Base-by-base conservation (phyloP, 1,140 invertebrate genomes). In the Zaprionus capensis region DNA sequence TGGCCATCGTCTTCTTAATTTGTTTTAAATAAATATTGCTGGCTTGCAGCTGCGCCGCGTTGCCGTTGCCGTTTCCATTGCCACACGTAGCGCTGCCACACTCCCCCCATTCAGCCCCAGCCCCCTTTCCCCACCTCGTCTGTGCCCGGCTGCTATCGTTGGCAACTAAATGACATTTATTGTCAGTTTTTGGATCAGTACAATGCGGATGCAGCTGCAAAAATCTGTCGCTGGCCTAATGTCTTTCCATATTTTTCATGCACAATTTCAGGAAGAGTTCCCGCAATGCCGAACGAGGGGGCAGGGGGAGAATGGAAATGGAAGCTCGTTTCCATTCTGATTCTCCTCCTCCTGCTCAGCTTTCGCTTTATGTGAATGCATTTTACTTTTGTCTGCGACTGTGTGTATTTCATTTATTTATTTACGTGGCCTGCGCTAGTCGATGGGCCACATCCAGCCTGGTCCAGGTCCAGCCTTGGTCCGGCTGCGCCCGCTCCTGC, bases 181-280 rank as follows among this genome's bases (percentile, higher is more conserved):
- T 88, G 83, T 87, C 84, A 83, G 83, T 70, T 80, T 66, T 69
- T 76, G 61, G 57, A 76, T 70, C 59, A 41, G 55, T 20, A 65
- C 41, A 36, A 28, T 55, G 59, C 59, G 72, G 62, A 71, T 71
- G 57, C 46, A 31, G 76, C 61, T 53, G 63, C 59, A 59, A 53
- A 64, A 63, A 51, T 72, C 64, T 59, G 73, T 71, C 58, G 58
- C 65, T 66, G 59, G 62, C 62, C 64, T 80, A 87, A 82, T 87
- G 83, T 83, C 83, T 80, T 86, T 87, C 80, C 80, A 87, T 80
- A 87, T 87, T 88, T 86, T 87, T 87, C 80, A 87, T 87, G 83
- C 83, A 80, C 83, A 82, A 87, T 87, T 87, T 78, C 83, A 71
- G 61, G 26, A 24, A 28, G 58, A 41, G 36, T 34, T 34, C 31